Percentiles rank a stretch among this genome's conserved stretches.
phyloP scores from a whole-genome alignment of 1,140 invertebrate genomes.

The Cotesia typhae region DNA sequence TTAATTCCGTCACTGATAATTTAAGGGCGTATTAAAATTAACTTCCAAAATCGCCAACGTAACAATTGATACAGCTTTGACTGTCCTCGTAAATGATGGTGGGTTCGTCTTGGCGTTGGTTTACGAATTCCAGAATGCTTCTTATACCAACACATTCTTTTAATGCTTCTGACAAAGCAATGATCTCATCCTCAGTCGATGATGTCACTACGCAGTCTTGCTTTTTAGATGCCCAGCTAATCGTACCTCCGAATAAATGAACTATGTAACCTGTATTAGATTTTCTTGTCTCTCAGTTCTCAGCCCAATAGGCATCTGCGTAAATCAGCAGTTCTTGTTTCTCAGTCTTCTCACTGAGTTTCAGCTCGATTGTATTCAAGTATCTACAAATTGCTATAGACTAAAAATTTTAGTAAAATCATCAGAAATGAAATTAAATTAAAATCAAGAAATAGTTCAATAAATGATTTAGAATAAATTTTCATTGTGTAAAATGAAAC shows the following conservation, averaged over 20 bases:
- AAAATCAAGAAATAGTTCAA: too few species aligned
- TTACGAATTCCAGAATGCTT: too few species aligned
- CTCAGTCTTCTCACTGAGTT: neutral
- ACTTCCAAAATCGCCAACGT: too few species aligned
- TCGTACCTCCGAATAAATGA: conserved; percentile 25
- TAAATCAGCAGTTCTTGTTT: conserved; percentile 31
- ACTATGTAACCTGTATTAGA: conserved; percentile 37
- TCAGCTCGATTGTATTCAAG: conserved; percentile 47
- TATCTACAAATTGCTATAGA: conserved; percentile 45
- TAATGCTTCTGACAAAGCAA: conserved; percentile 19
- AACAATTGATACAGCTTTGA: too few species aligned
- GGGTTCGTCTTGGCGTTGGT: too few species aligned
- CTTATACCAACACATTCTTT: neutral
- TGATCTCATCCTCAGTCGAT: conserved; percentile 12
- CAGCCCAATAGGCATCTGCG: conserved; percentile 39
- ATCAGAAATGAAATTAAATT: too few species aligned
- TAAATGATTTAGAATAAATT: too few species aligned
- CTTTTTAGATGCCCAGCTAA: conserved; percentile 47
- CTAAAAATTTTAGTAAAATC: too few species aligned
- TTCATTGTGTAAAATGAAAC: too few species aligned
- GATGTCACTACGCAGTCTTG: conserved; percentile 36
- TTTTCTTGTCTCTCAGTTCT: conserved; percentile 32
- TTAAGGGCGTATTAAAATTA: too few species aligned
- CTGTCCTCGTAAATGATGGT: too few species aligned
- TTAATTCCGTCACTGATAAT: too few species aligned